Evolutionary conservation across 2,113 vertebrate genomes (phyloP).

Genomic region (Periophthalmodon schlosseri): DNA sequence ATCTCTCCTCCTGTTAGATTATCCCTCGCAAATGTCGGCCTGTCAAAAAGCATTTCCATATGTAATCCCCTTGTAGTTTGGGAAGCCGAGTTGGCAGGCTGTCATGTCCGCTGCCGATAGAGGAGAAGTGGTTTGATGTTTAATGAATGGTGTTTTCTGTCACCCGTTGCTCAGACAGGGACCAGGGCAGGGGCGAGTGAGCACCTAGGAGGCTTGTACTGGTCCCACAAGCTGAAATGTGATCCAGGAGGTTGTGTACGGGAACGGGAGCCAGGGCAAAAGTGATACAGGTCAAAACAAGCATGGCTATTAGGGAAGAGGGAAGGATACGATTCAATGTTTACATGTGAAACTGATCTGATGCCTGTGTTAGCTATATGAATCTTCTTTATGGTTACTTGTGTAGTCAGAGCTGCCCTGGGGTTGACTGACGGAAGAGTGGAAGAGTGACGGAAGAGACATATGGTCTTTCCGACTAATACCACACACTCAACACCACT

Average conservation of each 20-base stretch:
- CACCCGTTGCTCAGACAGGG: conserved; percentile 86
- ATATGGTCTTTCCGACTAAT: no score
- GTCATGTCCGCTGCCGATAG: conserved; percentile 56
- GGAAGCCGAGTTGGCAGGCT: conserved; percentile 62
- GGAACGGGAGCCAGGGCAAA: conserved; percentile 23
- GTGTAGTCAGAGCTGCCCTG: no score
- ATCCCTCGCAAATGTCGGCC: conserved; percentile 66
- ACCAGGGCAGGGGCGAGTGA: conserved; percentile 81
- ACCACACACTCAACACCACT: no score
- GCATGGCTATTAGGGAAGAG: neutral
- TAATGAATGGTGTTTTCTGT: conserved; percentile 95
- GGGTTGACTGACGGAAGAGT: no score
- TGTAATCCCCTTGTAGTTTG: conserved; percentile 71
- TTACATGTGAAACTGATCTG: neutral
- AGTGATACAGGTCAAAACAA: conserved; percentile 46
- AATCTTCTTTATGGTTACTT: no score
- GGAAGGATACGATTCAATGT: neutral
- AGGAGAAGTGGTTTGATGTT: conserved; percentile 77
- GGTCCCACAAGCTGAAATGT: conserved; percentile 71
- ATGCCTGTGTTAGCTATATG: no score
- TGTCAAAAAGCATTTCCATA: conserved; percentile 73
- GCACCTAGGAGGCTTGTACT: conserved; percentile 70
- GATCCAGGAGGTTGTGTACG: conserved; percentile 57
- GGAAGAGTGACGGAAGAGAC: no score
- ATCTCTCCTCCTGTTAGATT: conserved; percentile 74